phyloP scores from a whole-genome alignment of 64 coral and sea anemone species.

The Orbicella faveolata region DNA sequence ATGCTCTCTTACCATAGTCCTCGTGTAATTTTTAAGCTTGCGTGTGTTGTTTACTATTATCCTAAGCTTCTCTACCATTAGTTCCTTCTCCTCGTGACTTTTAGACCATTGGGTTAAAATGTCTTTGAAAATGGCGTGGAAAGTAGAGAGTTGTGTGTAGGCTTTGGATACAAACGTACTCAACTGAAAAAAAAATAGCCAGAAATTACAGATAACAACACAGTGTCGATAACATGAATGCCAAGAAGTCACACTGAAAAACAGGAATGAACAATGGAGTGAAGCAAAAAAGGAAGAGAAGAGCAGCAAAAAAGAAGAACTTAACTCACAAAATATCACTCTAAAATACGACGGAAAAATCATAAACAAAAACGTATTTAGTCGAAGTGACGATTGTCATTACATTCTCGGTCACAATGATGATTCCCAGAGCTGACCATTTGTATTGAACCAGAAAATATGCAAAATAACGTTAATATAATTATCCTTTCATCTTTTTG shows the following conservation, averaged over 20 bases:
- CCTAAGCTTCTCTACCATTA: not conserved
- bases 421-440: too few relatives aligned
- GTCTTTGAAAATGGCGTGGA: slow-evolving; percentile 7
- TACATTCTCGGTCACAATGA: too few relatives aligned
- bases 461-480: too few relatives aligned
- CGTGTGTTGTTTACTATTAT: not conserved
- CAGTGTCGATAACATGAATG: not conserved
- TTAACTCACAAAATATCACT: too few relatives aligned
- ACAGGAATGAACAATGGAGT: not conserved
- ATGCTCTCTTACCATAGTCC: not conserved
- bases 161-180: slow-evolving; percentile 4
- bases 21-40: not conserved
- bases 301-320: too few relatives aligned
- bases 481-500: too few relatives aligned
- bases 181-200: not conserved
- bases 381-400: too few relatives aligned
- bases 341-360: too few relatives aligned
- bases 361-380: too few relatives aligned
- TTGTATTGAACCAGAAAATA: too few relatives aligned
- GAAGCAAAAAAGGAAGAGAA: too few relatives aligned
- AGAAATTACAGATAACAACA: not conserved
- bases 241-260: not conserved
- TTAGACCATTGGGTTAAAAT: not conserved
- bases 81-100: not conserved
- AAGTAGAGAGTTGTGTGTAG: slow-evolving; percentile 25